Percentiles rank a stretch among this genome's conserved stretches.
Conservation (phyloP, 2,797 vertebrate genomes). For the Momotus momota region DNA sequence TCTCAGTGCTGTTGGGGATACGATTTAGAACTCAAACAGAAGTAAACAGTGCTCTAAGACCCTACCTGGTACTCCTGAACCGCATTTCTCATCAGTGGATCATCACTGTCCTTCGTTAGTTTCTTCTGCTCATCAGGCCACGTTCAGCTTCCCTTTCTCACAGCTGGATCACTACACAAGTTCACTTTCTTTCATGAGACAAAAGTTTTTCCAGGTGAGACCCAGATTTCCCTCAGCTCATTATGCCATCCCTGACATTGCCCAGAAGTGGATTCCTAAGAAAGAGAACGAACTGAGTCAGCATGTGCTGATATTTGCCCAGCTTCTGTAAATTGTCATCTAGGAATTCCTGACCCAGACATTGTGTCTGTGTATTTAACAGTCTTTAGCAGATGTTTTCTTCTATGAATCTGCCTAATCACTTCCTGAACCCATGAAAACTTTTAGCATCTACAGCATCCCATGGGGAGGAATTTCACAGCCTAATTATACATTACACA, state of each 20-base stretch:
- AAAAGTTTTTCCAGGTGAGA: not conserved
- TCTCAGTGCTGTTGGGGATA: not conserved
- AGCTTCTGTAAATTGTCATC: not conserved
- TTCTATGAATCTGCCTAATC: not conserved
- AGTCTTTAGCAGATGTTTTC: not conserved
- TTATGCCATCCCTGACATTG: not conserved
- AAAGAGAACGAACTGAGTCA: not conserved
- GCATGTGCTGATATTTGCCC: not conserved
- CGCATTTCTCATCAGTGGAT: not conserved
- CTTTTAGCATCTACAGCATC: not conserved
- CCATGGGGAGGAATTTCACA: not conserved
- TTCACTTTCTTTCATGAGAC: not conserved
- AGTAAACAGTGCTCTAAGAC: not conserved
- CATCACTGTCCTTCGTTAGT: fast-evolving
- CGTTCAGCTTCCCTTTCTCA: not conserved
- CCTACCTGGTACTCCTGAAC: not conserved
- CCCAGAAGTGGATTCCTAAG: not conserved
- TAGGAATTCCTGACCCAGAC: not conserved
- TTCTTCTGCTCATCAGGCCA: not conserved
- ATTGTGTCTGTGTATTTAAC: not conserved
- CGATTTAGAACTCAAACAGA: not conserved
- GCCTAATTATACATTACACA: not conserved
- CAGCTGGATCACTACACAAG: not conserved
- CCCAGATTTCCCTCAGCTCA: not conserved
- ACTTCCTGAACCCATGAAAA: not conserved